phyloP scores from a whole-genome alignment of 2,797 vertebrate genomes.

The Philypnodon macrostomus region DNA sequence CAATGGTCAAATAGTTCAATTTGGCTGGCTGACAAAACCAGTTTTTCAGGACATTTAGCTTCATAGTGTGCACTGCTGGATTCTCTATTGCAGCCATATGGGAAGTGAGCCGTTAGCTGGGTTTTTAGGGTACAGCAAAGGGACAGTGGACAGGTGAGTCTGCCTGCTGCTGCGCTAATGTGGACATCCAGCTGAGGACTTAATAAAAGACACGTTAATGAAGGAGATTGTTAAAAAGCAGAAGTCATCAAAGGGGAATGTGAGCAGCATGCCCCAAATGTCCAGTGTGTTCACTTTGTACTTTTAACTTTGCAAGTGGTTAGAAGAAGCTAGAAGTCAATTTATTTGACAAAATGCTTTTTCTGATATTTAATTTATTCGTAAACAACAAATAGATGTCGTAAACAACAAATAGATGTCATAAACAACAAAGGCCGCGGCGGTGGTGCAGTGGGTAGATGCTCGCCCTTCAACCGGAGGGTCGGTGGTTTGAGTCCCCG shows the following conservation, averaged over 20 bases:
- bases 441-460: too few species aligned
- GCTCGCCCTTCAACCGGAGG: too few species aligned
- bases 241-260: slow-evolving; percentile 13
- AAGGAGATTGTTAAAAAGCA: slow-evolving; percentile 13
- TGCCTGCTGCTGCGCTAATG: slow-evolving; percentile 19
- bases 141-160: slow-evolving; percentile 24
- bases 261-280: slow-evolving; percentile 1
- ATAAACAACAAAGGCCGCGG: too few species aligned
- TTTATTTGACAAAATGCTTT: too few species aligned
- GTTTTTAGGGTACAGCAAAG: slow-evolving; percentile 20
- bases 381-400: too few species aligned
- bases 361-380: too few species aligned
- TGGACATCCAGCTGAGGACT: slow-evolving; percentile 18
- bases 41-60: slow-evolving; percentile 20
- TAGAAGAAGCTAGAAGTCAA: not conserved
- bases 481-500: too few species aligned
- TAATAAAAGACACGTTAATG: slow-evolving; percentile 27
- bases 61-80: slow-evolving; percentile 10
- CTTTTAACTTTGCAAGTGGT: slow-evolving; percentile 7
- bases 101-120: slow-evolving; percentile 18
- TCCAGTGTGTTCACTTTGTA: too few species aligned
- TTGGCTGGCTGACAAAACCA: slow-evolving; percentile 23
- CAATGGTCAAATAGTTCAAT: slow-evolving; percentile 19
- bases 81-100: slow-evolving; percentile 14
- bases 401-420: too few species aligned